Evolutionary conservation across 2,888 invertebrate species (phyloP), one percentile per base, ranked within the genome.

Genomic region (Choreutis nemorana): DNA sequence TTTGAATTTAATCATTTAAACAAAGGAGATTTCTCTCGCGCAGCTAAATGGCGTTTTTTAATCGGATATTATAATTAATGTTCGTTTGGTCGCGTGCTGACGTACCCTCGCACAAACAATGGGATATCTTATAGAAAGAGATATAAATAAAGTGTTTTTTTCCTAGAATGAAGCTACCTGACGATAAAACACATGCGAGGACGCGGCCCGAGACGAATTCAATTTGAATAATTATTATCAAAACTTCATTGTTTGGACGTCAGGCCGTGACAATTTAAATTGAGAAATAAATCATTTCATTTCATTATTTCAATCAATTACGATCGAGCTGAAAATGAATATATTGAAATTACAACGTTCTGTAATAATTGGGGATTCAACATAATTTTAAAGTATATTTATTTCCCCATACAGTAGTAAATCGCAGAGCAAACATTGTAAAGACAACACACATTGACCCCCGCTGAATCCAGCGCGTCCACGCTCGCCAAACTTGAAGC

Each of bases 41-140:
- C 62, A 57, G 59, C 73, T 77, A 73, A 77, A 77, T 77, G 72
- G 66, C 66, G 63, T 65, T 78, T 79, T 79, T 77, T 78, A 79
- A 80, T 80, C 79, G 78, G 79, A 80, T 80, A 79, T 78, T 79
- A 79, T 80, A 80, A 80, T 80, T 80, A 79, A 80, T 80, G 80
- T 78, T 66, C 66, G 73, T 77, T 79, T 78, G 77, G 78, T 72
- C 75, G 68, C 78, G 77, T 73, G 75, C 71, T 77, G 77, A 72
- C 77, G 64, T 65, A 63, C 71, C 75, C 73, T 67, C 66, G 72
- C 70, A 65, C 70, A 68, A 78, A 78, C 77, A 78, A 78, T 78
- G 64, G 77, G 64, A 65, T 64, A 65, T 75, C 70, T 75, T 70
- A 72, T 77, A 75, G 70, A 73, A 62, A 64, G 65, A 77, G 73